Base-by-base conservation (phyloP, 2,888 invertebrate genomes). In the Calliscelio sp. region DNA sequence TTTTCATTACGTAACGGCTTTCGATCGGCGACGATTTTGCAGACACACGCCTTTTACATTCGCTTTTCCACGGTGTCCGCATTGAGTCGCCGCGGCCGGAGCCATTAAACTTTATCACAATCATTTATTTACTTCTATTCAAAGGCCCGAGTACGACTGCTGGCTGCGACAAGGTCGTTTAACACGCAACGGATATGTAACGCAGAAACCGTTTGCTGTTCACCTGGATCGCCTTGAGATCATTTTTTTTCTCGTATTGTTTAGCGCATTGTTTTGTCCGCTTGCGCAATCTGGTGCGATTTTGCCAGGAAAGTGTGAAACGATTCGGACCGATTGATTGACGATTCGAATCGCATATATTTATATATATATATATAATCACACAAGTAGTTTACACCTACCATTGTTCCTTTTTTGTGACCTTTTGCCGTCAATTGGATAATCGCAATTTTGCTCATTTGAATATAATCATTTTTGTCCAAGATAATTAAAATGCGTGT, bases 41-140 rank as follows among this genome's bases (percentile, higher is more conserved):
- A 68, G 68, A 57, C 65, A 75, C 49, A 70, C 68, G 57, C 79
- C 84, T 84, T 49, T 84, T 84, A 84, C 84, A 79, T 84, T 79
- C 79, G 79, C 70, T 84, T 84, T 84, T 80, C 79, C 75, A 84
- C 79, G 77, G 68, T 73, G 79, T 65, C 73, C 82, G 71, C 75
- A 38, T 61, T 73, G 70, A 75, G 22, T 59, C 65, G 32, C 44
- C 28, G 51, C 14, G 38, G 41, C 22, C 75, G 32, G 41, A 77
- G 70, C 82, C 71, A 71, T 82, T 82, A 41, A 71, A 77, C 61
- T 81, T 74, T 79, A 83, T 74, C 78, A 68, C 68, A 79, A 83
- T 78, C 66, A 78, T 82, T 82, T 78, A 82, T 82, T 74, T 73
- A 68, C 68, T 68, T 20, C 74, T 78, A 83, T 83, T 83, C 73